Evolutionary conservation across 1,140 invertebrate genomes (phyloP), one percentile per base, ranked within the genome.

Genomic region (Arctopsyche grandis): DNA sequence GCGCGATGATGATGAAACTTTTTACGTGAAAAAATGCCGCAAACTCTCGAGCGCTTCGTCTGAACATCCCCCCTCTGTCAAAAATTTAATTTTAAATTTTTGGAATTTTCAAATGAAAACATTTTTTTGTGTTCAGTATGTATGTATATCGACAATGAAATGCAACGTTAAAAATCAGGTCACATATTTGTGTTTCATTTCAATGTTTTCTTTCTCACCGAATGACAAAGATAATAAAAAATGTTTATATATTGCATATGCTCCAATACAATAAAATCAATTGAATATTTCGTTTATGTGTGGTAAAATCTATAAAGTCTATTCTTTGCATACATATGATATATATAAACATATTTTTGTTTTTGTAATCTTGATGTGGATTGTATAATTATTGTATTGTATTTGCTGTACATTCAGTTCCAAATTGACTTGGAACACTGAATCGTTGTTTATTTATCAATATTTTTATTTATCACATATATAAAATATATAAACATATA

Each of bases 351-450:
- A 56, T 56, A 79, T 76, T 81, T 81, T 75, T 79, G 79, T 78
- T 71, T 81, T 78, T 63, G 81, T 82, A 82, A 78, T 82, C 79
- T 81, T 80, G 81, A 79, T 80, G 81, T 82, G 81, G 81, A 77
- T 81, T 76, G 81, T 82, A 80, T 79, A 78, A 75, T 79, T 77
- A 81, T 80, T 78, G 81, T 82, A 79, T 81, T 82, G 78, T 79
- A 80, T 75, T 81, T 76, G 82, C 82, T 83, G 80, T 83, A 78
- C 80, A 80, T 83, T 83, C 82, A 83, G 82, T 83, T 83, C 80
- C 82, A 83, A 81, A 80, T 76, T 78, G 82, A 83, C 82, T 83
- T 81, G 82, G 82, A 83, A 81, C 82, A 80, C 82, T 83, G 82
- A 83, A 83, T 81, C 80, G 76, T 75, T 78, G 78, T 80, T 79